Evolutionary conservation across 2,888 invertebrate species (phyloP).

Genomic region (Incurvaria masculella): DNA sequence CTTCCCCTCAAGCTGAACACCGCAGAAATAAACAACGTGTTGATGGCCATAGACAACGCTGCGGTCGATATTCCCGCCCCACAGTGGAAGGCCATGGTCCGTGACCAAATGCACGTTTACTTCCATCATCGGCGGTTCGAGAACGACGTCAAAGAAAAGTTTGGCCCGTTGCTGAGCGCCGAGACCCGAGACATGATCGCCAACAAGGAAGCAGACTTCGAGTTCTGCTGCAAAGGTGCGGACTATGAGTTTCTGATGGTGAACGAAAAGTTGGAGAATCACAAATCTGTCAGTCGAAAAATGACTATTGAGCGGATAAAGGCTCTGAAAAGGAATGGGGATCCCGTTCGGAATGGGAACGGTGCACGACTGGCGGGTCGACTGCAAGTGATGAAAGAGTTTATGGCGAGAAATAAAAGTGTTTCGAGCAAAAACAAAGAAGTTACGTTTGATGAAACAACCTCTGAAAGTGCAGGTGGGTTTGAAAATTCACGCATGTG

Average conservation of each 20-base stretch:
- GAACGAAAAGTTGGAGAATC: too few relatives aligned
- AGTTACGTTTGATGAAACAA: not conserved
- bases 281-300: too few relatives aligned
- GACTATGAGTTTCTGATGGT: constrained; percentile 27
- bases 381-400: not conserved
- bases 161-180: not conserved
- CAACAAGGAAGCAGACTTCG: constrained; percentile 27
- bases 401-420: not conserved
- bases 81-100: not conserved
- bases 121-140: not conserved
- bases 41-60: constrained; percentile 22
- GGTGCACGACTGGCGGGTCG: not conserved
- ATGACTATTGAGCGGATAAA: not conserved
- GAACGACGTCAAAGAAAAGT: not conserved
- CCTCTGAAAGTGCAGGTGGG: too few relatives aligned
- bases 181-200: constrained; percentile 16
- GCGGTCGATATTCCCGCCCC: not conserved
- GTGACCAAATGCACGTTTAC: not conserved
- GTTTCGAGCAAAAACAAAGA: not conserved
- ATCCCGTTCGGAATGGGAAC: too few relatives aligned
- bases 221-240: constrained; percentile 30
- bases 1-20: constrained; percentile 25
- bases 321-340: not conserved
- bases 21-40: constrained; percentile 19
- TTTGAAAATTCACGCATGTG: too few relatives aligned